Conservation (phyloP, 2,113 vertebrate species). For the Todiramphus chloris region DNA sequence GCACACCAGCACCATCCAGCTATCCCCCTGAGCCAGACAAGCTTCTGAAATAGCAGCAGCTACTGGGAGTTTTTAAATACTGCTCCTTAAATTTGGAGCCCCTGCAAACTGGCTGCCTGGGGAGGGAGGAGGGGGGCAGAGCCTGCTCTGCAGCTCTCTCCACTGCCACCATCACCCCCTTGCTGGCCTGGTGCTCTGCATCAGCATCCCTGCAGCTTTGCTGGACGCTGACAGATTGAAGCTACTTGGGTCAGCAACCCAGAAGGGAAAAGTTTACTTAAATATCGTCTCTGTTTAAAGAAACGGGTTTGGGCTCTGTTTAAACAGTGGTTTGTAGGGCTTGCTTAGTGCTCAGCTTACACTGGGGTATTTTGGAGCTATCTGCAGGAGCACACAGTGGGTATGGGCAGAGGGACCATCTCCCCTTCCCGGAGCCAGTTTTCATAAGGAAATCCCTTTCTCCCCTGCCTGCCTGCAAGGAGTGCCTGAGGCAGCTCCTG, state of each 20-base stretch:
- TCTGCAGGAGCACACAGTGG: neutral
- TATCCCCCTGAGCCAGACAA: fast-evolving
- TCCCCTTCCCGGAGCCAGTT: fast-evolving
- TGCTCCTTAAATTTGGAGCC: neutral
- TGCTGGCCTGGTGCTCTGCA: neutral
- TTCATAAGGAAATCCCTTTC: neutral
- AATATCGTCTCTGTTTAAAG: neutral
- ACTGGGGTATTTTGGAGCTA: neutral
- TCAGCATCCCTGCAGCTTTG: neutral
- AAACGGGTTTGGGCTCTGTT: neutral
- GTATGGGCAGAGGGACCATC: neutral
- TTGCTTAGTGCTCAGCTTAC: neutral
- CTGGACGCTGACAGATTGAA: neutral
- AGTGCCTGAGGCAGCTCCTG: neutral
- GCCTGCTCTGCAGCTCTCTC: neutral
- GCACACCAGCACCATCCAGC: neutral
- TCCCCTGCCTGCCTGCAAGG: too few relatives aligned
- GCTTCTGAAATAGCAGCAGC: neutral
- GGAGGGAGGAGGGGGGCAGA: too few relatives aligned
- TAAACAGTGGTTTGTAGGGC: neutral
- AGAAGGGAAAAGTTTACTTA: neutral
- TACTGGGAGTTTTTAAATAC: neutral
- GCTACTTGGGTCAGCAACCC: neutral
- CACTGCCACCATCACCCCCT: fast-evolving
- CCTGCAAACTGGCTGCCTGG: neutral